phyloP scores from a whole-genome alignment of 2,113 vertebrate species.

The Hippocampus mohnikei region DNA sequence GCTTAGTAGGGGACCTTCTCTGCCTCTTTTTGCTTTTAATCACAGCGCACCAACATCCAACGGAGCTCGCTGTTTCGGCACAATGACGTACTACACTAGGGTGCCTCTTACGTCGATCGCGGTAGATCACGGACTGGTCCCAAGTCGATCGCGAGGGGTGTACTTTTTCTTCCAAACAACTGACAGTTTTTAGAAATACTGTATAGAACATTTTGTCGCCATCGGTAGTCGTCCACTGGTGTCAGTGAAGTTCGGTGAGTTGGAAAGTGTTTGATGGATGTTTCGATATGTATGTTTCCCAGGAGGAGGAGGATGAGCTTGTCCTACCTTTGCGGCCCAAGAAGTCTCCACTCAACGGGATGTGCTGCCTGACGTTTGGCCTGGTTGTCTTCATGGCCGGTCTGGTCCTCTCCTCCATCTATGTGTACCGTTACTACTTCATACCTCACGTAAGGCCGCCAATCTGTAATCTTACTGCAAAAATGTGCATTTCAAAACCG shows the following conservation, averaged over 20 bases:
- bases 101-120: no score
- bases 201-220: no score
- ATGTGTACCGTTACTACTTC: constrained; percentile 91
- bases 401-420: constrained; percentile 86
- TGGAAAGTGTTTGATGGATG: constrained; percentile 3
- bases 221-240: not conserved
- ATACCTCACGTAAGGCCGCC: constrained; percentile 78
- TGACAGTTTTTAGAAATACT: no score
- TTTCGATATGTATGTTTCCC: constrained; percentile 11
- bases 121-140: no score
- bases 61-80: no score
- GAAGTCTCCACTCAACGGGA: constrained; percentile 75
- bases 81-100: no score
- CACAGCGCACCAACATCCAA: no score
- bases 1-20: no score
- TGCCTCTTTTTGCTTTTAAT: no score
- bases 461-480: not conserved
- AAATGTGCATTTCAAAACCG: not conserved
- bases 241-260: not conserved
- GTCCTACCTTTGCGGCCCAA: constrained; percentile 61
- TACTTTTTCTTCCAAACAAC: no score
- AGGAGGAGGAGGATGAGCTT: constrained; percentile 78
- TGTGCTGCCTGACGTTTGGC: constrained; percentile 87
- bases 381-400: constrained; percentile 85
- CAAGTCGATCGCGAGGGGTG: no score